These are phyloP conservation scores for Silurus aristotelis DNA, from an alignment of 2,797 vertebrate species.

Conservation along the genomic window DNA sequence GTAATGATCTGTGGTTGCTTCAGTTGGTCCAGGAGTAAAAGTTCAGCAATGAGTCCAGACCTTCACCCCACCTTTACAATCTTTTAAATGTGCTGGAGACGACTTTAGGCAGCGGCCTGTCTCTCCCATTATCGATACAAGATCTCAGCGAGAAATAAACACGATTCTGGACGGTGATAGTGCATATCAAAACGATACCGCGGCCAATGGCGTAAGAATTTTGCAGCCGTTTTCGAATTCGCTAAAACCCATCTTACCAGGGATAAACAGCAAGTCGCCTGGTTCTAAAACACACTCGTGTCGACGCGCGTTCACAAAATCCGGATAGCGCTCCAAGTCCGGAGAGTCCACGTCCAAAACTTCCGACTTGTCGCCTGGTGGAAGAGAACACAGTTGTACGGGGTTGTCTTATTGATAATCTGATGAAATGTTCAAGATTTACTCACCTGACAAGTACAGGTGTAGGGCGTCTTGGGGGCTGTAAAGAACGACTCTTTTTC, in stretches of 20 bases:
- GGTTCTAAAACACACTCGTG: constrained; percentile 86
- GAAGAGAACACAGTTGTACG: neutral
- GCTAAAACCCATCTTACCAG: constrained; percentile 73
- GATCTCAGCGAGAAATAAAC: too few relatives aligned
- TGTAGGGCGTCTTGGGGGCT: constrained; percentile 88
- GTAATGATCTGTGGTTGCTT: too few relatives aligned
- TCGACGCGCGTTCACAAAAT: constrained; percentile 85
- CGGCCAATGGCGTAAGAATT: too few relatives aligned
- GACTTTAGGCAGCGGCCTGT: too few relatives aligned
- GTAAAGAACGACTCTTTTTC: constrained; percentile 85
- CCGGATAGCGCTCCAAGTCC: constrained; percentile 83
- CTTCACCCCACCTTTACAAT: too few relatives aligned
- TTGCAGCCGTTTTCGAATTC: neutral
- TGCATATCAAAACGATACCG: too few relatives aligned
- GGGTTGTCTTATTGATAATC: neutral
- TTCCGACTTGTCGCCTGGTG: constrained; percentile 88
- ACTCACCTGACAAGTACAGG: constrained; percentile 88
- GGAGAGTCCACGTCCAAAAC: constrained; percentile 89
- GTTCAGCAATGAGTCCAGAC: too few relatives aligned
- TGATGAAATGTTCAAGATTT: neutral
- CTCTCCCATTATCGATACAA: too few relatives aligned
- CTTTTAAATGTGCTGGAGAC: too few relatives aligned
- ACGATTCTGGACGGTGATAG: too few relatives aligned
- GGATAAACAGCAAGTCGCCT: constrained; percentile 93
- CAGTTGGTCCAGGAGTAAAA: too few relatives aligned